Evolutionary conservation across 2,113 vertebrate species (phyloP).

Genomic region (Rhinolophus sinicus): DNA sequence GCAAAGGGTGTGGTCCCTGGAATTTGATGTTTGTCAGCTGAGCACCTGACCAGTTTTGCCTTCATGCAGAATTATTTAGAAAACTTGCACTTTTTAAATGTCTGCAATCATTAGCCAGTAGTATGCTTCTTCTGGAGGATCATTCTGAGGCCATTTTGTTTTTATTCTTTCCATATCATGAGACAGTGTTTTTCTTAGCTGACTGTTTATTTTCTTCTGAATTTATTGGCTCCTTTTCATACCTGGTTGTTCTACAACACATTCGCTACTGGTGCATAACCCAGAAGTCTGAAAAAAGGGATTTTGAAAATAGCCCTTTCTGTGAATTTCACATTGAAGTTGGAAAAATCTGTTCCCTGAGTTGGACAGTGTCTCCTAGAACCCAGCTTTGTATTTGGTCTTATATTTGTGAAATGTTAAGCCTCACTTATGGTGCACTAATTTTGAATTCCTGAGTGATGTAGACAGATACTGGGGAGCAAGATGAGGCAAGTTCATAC

Average conservation of each 20-base stretch:
- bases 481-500: slow-evolving; percentile 6
- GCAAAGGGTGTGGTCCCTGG: background rate
- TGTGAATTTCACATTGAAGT: slow-evolving; percentile 10
- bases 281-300: slow-evolving; percentile 26
- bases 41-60: rapidly evolving
- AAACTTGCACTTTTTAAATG: background rate
- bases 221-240: background rate
- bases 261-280: rapidly evolving
- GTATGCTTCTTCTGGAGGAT: background rate
- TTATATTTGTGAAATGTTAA: background rate
- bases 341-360: background rate
- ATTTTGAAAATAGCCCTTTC: slow-evolving; percentile 40
- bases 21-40: background rate
- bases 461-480: background rate
- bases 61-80: background rate
- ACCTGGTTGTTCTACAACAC: background rate
- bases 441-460: slow-evolving; percentile 44
- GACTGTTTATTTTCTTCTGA: background rate
- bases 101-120: background rate
- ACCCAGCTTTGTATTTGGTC: background rate
- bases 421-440: background rate
- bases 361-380: background rate
- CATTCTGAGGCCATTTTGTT: background rate
- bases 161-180: background rate
- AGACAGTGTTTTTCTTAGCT: background rate